Evolutionary conservation across 2,113 vertebrate genomes (phyloP).

Genomic region (Columba janthina): DNA sequence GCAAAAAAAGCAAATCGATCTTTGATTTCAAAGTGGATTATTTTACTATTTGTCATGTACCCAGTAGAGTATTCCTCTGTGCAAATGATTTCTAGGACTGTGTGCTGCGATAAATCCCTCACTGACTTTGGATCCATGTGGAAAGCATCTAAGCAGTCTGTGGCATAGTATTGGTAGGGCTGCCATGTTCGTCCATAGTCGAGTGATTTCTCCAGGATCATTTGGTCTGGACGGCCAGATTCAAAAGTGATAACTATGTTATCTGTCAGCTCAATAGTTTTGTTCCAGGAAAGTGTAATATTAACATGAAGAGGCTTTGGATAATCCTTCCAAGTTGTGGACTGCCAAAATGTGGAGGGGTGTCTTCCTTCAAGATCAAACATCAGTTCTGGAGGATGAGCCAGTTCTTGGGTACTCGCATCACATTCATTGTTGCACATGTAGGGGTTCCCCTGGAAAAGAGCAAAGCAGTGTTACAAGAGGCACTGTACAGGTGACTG

Average conservation of each 20-base stretch:
- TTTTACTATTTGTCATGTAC: conserved; percentile 96
- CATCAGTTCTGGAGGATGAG: conserved; percentile 96
- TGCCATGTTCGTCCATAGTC: conserved; percentile 97
- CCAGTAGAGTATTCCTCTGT: conserved; percentile 97
- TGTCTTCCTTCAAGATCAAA: conserved; percentile 96
- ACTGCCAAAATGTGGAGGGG: conserved; percentile 98
- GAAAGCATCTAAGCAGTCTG: conserved; percentile 96
- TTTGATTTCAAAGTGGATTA: conserved; percentile 98
- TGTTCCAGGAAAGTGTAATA: conserved; percentile 98
- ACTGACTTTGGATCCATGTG: conserved; percentile 97
- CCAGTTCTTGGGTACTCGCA: conserved; percentile 90
- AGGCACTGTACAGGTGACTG: neutral
- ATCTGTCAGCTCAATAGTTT: conserved; percentile 97
- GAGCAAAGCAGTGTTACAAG: conserved; percentile 43
- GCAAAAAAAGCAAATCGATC: conserved; percentile 97
- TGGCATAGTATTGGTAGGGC: conserved; percentile 98
- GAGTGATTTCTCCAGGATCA: conserved; percentile 97
- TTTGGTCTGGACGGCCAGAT: conserved; percentile 95
- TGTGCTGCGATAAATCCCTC: conserved; percentile 91
- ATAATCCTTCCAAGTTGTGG: conserved; percentile 94
- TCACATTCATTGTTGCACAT: conserved; percentile 99
- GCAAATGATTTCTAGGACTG: conserved; percentile 97
- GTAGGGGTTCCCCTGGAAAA: conserved; percentile 93
- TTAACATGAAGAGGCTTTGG: conserved; percentile 94
- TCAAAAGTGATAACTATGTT: conserved; percentile 98